Percentiles rank a stretch among this genome's conserved stretches.
These are phyloP conservation scores for Jaculus jaculus DNA, from an alignment of 2,113 vertebrate genomes.

Conservation along the genomic window DNA sequence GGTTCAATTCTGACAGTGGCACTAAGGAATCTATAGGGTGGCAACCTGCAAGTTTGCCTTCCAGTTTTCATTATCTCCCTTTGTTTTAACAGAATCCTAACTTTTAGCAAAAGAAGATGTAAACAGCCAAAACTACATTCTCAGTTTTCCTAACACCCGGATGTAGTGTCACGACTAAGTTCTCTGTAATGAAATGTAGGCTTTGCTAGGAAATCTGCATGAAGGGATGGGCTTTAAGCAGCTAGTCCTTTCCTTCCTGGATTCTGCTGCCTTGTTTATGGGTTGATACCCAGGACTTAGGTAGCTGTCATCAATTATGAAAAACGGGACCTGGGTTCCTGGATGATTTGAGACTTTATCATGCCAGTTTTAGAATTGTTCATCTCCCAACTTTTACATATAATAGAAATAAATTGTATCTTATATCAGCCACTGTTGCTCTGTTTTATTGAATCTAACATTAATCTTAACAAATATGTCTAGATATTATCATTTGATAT, in stretches of 20 bases:
- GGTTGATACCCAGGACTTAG: no score
- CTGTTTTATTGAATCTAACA: not conserved
- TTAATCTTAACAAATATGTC: not conserved
- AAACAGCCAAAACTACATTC: not conserved
- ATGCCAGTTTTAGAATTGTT: not conserved
- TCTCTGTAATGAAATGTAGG: not conserved
- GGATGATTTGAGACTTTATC: not conserved
- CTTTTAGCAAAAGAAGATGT: not conserved
- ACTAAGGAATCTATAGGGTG: not conserved
- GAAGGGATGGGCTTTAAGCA: not conserved
- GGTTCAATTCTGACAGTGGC: not conserved
- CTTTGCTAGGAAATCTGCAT: not conserved
- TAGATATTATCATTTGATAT: not conserved
- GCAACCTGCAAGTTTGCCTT: not conserved
- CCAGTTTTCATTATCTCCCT: not conserved
- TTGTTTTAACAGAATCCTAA: not conserved
- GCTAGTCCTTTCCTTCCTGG: not conserved
- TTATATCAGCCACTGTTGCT: not conserved
- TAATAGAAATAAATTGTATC: not conserved
- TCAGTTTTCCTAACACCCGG: not conserved
- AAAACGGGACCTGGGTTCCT: not conserved
- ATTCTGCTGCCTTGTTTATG: no score
- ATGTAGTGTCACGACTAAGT: not conserved
- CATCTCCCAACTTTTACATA: not conserved
- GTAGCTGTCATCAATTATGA: not conserved